A percentile compares a stretch with the other conserved stretches of the same genome.
Evolutionary conservation across 2,113 vertebrate species (phyloP).

Genomic region (Xyliphius kryptos): DNA sequence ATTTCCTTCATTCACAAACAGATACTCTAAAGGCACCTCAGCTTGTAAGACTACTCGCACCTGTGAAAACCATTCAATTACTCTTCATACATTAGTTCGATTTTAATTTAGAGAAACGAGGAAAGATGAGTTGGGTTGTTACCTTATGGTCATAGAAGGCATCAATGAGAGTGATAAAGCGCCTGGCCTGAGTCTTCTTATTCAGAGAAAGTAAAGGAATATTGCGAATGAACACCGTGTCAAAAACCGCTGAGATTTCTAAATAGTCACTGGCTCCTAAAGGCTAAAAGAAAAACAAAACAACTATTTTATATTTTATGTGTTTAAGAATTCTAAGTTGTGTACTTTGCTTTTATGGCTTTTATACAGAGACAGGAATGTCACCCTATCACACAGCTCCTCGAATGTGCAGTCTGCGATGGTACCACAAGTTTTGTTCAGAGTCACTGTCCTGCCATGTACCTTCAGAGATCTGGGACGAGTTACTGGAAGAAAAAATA

Average conservation of each 20-base stretch:
- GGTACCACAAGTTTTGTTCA: constrained; percentile 93
- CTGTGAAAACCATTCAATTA: constrained; percentile 54
- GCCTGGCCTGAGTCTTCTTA: constrained; percentile 84
- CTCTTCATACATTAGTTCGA: no score
- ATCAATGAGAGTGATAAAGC: constrained; percentile 94
- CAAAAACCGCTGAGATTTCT: constrained; percentile 83
- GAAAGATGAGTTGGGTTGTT: background rate
- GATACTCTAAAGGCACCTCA: constrained; percentile 64
- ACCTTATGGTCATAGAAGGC: constrained; percentile 93
- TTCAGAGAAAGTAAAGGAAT: constrained; percentile 82
- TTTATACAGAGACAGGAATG: no score
- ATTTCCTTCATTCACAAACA: constrained; percentile 73
- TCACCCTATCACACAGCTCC: constrained; percentile 94
- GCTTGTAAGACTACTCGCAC: constrained; percentile 87
- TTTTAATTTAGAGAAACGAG: no score
- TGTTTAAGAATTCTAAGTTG: no score
- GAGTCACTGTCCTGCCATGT: constrained; percentile 82
- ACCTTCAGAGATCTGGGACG: constrained; percentile 89
- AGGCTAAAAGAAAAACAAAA: constrained; percentile 69
- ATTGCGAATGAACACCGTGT: constrained; percentile 82
- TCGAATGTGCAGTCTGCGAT: constrained; percentile 92
- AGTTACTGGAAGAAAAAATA: constrained; percentile 79
- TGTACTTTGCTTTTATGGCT: no score
- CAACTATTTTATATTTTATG: no score
- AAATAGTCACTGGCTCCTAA: constrained; percentile 94